These are phyloP conservation scores for Ammodytes marinus DNA, from an alignment of 2,113 vertebrate species.

Conservation along the genomic window DNA sequence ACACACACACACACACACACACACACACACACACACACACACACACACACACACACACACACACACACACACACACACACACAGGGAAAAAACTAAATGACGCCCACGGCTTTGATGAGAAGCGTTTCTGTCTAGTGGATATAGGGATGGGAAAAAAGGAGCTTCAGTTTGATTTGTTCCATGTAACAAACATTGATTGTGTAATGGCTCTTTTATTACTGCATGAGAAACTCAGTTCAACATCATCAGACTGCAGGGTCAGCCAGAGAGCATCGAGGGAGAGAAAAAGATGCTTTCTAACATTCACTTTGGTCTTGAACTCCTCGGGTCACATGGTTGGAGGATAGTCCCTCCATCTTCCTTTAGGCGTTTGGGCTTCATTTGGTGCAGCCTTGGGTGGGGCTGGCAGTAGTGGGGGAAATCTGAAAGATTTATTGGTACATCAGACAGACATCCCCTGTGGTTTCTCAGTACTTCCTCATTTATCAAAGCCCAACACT, in stretches of 20 bases:
- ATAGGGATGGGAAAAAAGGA: background rate
- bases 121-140: background rate
- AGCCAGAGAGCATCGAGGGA: background rate
- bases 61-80: constrained; percentile 7
- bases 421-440: constrained; percentile 31
- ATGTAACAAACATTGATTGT: background rate
- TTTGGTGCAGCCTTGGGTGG: constrained; percentile 16
- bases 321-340: background rate
- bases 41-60: background rate
- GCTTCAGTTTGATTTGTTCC: background rate
- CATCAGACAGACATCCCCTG: constrained; percentile 18
- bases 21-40: background rate
- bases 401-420: background rate
- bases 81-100: background rate
- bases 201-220: background rate
- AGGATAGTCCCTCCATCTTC: background rate
- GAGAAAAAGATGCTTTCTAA: background rate
- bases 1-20: background rate
- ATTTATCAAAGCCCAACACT: background rate
- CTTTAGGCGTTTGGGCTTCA: background rate
- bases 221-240: background rate
- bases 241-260: background rate
- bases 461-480: background rate
- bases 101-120: background rate
- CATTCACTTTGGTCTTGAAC: background rate